Percentiles rank a stretch among this genome's conserved stretches.
These are phyloP conservation scores for Oreochromis niloticus DNA, from an alignment of 2,113 vertebrate genomes.

Conservation along the genomic window DNA sequence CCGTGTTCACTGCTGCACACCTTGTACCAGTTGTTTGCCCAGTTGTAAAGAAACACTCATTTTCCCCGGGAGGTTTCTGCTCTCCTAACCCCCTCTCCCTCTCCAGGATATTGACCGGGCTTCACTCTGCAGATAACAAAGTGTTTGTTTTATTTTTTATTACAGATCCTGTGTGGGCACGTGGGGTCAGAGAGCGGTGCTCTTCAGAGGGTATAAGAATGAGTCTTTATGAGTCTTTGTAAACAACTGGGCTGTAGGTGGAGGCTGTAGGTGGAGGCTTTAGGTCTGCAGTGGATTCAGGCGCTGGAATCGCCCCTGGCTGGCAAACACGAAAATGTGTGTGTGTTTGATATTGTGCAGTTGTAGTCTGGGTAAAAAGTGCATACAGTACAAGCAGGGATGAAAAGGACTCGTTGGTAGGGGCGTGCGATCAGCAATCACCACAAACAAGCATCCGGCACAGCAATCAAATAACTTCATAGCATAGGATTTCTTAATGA, in stretches of 20 bases:
- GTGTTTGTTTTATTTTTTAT: conserved; percentile 28
- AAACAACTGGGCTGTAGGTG: conserved; percentile 13
- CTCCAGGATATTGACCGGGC: background rate
- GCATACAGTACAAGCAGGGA: background rate
- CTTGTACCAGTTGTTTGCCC: background rate
- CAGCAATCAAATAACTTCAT: background rate
- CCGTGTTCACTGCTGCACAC: background rate
- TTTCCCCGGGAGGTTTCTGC: background rate
- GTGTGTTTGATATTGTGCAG: background rate
- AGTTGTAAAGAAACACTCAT: background rate
- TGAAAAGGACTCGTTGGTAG: background rate
- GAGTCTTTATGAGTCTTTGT: background rate
- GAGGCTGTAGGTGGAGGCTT: conserved; percentile 5
- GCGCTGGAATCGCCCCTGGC: background rate
- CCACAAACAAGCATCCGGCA: background rate
- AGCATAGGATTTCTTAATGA: background rate
- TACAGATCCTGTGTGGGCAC: conserved; percentile 30
- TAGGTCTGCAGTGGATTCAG: background rate
- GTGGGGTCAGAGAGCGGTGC: conserved; percentile 12
- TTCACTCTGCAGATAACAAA: conserved; percentile 11
- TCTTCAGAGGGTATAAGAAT: background rate
- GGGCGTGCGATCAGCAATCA: background rate
- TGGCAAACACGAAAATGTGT: background rate
- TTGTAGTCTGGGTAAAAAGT: background rate
- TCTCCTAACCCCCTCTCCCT: background rate